These are phyloP conservation scores for Meganola albula DNA, from an alignment of 2,888 invertebrate genomes.

Conservation along the genomic window DNA sequence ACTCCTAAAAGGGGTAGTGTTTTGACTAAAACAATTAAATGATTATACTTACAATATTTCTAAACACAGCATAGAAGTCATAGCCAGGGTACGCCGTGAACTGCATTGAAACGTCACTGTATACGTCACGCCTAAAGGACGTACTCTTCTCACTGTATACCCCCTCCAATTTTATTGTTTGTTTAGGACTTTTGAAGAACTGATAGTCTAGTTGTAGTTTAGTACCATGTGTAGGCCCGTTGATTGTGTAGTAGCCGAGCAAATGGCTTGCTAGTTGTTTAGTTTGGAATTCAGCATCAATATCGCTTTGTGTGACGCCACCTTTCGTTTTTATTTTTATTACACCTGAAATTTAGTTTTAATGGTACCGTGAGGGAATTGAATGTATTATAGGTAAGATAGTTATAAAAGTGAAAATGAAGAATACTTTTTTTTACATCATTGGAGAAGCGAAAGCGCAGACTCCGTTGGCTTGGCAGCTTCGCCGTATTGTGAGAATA, in stretches of 20 bases:
- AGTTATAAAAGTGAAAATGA: too few relatives aligned
- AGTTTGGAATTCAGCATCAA: slow-evolving; percentile 86
- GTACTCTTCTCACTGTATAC: slow-evolving; percentile 74
- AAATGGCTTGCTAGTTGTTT: slow-evolving; percentile 84
- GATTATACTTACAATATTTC: slow-evolving; percentile 79
- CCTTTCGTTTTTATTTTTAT: slow-evolving; percentile 61
- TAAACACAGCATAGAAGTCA: slow-evolving; percentile 81
- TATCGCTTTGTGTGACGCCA: slow-evolving; percentile 86
- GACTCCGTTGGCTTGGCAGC: too few relatives aligned
- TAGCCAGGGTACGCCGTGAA: slow-evolving; percentile 87
- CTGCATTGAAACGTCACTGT: slow-evolving; percentile 82
- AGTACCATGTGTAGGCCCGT: slow-evolving; percentile 71
- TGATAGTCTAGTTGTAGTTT: slow-evolving; percentile 81
- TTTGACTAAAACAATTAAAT: too few relatives aligned
- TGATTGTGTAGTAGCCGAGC: slow-evolving; percentile 83
- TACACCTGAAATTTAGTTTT: slow-evolving; percentile 37
- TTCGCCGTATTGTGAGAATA: too few relatives aligned
- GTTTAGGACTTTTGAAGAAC: slow-evolving; percentile 76
- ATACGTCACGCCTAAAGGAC: slow-evolving; percentile 76
- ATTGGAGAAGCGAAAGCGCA: too few relatives aligned
- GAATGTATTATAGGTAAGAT: too few relatives aligned
- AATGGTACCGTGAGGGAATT: too few relatives aligned
- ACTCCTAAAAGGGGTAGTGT: too few relatives aligned
- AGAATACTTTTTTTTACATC: too few relatives aligned
- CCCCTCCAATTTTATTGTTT: slow-evolving; percentile 72